Percentiles rank a stretch among this genome's conserved stretches.
These are phyloP conservation scores for Lepidostoma basale DNA, from an alignment of 1,140 invertebrate species.

Conservation along the genomic window DNA sequence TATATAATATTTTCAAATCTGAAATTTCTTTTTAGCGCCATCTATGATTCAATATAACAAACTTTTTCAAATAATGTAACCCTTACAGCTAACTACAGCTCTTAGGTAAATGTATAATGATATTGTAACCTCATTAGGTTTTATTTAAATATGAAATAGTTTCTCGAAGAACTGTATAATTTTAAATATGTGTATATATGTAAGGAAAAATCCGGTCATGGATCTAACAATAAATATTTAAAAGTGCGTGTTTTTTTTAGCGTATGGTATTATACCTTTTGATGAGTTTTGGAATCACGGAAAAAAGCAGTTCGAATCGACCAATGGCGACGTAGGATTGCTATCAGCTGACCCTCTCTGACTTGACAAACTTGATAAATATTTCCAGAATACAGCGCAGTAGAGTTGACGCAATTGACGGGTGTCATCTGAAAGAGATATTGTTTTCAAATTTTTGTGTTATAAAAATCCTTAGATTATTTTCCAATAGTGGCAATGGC, in stretches of 20 bases:
- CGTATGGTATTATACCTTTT: not conserved
- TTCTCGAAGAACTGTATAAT: not conserved
- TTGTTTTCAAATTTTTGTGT: constrained; percentile 1
- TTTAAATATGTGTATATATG: not conserved
- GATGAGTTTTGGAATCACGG: constrained; percentile 1
- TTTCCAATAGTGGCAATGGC: constrained; percentile 11
- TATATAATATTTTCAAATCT: too few relatives aligned
- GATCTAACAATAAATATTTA: not conserved
- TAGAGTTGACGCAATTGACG: not conserved
- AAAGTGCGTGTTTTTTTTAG: not conserved
- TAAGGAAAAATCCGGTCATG: too few relatives aligned
- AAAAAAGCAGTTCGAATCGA: not conserved
- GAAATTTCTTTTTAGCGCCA: too few relatives aligned
- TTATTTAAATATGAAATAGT: not conserved
- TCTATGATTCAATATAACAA: too few relatives aligned
- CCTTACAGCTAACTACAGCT: not conserved
- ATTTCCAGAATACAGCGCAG: not conserved
- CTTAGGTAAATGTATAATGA: not conserved
- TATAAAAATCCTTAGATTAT: not conserved
- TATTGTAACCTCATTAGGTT: not conserved
- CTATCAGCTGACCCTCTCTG: constrained; percentile 20
- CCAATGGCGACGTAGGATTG: constrained; percentile 4
- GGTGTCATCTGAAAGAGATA: not conserved
- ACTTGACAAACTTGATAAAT: constrained; percentile 21
- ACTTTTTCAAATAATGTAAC: too few relatives aligned